Conservation (phyloP, 2,797 vertebrate genomes). For the Pogonophryne albipinna region DNA sequence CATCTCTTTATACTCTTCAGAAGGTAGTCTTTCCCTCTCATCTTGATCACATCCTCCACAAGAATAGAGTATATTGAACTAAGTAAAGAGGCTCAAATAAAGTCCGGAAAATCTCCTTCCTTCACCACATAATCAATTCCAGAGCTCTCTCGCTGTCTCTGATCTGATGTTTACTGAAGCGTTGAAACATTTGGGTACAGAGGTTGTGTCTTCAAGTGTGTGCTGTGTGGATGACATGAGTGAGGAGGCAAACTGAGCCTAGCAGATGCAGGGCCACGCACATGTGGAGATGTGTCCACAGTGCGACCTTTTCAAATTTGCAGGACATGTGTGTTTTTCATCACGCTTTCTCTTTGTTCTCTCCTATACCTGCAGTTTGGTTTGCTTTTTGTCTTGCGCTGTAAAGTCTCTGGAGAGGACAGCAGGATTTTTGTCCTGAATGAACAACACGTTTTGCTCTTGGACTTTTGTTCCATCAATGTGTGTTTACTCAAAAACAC, state of each 20-base stretch:
- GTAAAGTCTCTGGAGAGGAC: constrained; percentile 24
- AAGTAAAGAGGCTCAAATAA: constrained; percentile 44
- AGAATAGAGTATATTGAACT: constrained; percentile 31
- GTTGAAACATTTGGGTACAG: constrained; percentile 50
- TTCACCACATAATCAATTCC: constrained; percentile 43
- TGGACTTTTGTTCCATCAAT: constrained; percentile 2
- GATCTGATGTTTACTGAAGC: constrained; percentile 62
- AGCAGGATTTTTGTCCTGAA: constrained; percentile 20
- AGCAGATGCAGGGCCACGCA: constrained; percentile 60
- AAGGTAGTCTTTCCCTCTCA: background rate
- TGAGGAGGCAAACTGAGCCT: constrained; percentile 26
- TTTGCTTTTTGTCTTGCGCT: constrained; percentile 35
- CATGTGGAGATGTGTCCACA: constrained; percentile 49
- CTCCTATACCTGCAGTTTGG: constrained; percentile 34
- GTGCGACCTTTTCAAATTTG: constrained; percentile 62
- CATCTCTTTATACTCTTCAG: background rate
- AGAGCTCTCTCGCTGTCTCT: constrained; percentile 7
- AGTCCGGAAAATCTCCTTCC: constrained; percentile 31
- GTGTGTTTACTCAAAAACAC: background rate
- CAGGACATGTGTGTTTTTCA: constrained; percentile 53
- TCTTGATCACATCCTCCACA: constrained; percentile 38
- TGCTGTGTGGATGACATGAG: background rate
- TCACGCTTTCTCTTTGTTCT: constrained; percentile 7
- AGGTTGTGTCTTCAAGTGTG: constrained; percentile 2
- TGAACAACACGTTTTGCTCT: constrained; percentile 29